These are phyloP conservation scores for Eueides isabella DNA, from an alignment of 1,140 invertebrate species.

Conservation along the genomic window DNA sequence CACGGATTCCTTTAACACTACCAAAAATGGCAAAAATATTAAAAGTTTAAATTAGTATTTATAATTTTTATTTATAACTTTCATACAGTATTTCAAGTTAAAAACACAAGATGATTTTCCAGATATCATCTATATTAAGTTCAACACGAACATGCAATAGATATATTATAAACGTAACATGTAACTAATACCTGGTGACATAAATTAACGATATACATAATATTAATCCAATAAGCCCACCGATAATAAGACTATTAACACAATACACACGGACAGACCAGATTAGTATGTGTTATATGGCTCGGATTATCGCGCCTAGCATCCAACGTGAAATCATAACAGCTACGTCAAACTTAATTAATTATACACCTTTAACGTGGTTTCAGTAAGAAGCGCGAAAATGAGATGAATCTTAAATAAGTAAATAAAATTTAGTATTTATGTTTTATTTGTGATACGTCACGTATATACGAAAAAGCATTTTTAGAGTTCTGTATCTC, in stretches of 20 bases:
- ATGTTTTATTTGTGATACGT: not conserved
- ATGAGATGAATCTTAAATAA: not conserved
- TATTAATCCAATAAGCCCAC: conserved; percentile 22
- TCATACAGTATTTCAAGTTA: too few species aligned
- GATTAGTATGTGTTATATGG: conserved; percentile 20
- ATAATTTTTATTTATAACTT: too few species aligned
- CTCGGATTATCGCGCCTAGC: conserved; percentile 14
- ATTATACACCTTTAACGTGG: conserved; percentile 9
- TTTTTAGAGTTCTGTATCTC: too few species aligned
- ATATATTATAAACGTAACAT: not conserved
- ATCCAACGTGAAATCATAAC: conserved; percentile 10
- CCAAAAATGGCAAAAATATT: too few species aligned
- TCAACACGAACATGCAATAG: not conserved
- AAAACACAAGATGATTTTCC: too few species aligned
- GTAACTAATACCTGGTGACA: conserved; percentile 6
- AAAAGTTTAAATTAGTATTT: too few species aligned
- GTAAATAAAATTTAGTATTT: not conserved
- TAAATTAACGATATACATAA: conserved; percentile 11
- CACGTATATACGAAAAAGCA: too few species aligned
- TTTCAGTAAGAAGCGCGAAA: not conserved
- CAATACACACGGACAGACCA: conserved; percentile 20
- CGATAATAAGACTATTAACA: conserved; percentile 29
- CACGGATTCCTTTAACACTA: too few species aligned
- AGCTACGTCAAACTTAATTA: conserved; percentile 22
- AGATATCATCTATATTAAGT: too few species aligned